Evolutionary conservation across 2,113 vertebrate genomes (phyloP).

Genomic region (Pandion haliaetus): DNA sequence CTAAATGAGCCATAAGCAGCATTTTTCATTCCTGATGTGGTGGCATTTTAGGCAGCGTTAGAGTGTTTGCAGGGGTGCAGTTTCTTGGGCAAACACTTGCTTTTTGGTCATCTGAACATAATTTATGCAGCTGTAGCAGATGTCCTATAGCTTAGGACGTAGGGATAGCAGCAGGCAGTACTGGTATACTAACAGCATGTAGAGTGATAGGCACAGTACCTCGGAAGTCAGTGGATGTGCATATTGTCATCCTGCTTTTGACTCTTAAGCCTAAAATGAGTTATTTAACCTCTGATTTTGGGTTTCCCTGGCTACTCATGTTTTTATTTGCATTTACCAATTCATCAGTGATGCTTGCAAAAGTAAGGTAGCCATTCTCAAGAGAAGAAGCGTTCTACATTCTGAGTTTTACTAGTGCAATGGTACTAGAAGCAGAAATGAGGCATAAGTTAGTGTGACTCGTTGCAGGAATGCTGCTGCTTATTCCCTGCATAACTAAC

Average conservation of each 20-base stretch:
- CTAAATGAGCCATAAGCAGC: not conserved
- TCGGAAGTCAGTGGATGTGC: accelerated
- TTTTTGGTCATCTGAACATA: not conserved
- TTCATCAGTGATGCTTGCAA: not conserved
- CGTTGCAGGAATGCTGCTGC: not conserved
- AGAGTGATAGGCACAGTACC: not conserved
- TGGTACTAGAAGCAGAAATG: not conserved
- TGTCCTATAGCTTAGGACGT: not conserved
- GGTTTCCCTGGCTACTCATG: not conserved
- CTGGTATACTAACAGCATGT: no score
- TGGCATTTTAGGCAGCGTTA: not conserved
- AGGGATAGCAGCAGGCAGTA: not conserved
- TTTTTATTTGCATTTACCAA: not conserved
- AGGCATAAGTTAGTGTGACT: not conserved
- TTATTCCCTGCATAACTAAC: not conserved
- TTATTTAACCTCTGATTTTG: not conserved
- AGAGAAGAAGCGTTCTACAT: not conserved
- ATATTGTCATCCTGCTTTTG: not conserved
- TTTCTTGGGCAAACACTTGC: not conserved
- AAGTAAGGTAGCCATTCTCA: not conserved
- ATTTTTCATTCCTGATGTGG: not conserved
- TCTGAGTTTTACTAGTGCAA: not conserved
- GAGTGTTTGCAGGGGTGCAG: not conserved
- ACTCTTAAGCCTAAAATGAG: not conserved
- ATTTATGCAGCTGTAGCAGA: not conserved